Conservation (phyloP, 2,113 vertebrate species). For the Cyprinodon brontotheroides region DNA sequence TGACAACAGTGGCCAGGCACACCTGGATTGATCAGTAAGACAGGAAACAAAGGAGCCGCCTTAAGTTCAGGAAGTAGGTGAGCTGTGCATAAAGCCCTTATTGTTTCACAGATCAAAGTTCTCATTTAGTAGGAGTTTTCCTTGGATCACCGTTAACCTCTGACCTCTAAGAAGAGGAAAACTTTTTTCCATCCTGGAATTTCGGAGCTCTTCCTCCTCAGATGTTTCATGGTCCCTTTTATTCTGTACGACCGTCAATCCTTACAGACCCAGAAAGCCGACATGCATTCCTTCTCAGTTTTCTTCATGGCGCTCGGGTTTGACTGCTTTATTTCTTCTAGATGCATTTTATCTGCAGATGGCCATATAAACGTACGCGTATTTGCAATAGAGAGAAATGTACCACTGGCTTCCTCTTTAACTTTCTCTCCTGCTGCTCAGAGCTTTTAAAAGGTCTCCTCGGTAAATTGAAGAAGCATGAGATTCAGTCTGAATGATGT, state of each 20-base stretch:
- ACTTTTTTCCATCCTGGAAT: too few species aligned
- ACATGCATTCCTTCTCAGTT: constrained; percentile 3
- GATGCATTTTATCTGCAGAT: too few species aligned
- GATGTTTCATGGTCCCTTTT: background rate
- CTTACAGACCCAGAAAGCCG: background rate
- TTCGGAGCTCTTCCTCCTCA: background rate
- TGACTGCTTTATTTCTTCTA: too few species aligned
- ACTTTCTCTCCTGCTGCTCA: background rate
- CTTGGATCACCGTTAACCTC: constrained; percentile 7
- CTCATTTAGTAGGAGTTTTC: background rate
- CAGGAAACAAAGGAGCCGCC: too few species aligned
- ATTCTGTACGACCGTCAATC: background rate
- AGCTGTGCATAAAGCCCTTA: too few species aligned
- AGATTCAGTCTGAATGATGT: background rate
- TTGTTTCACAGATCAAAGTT: background rate
- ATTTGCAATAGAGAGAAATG: background rate
- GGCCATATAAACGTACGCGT: too few species aligned
- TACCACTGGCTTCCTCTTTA: background rate
- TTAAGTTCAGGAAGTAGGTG: too few species aligned
- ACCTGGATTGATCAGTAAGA: too few species aligned
- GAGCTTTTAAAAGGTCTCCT: background rate
- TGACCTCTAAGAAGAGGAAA: constrained; percentile 7
- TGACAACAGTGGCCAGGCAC: too few species aligned
- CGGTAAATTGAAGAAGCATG: background rate
- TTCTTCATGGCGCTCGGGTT: too few species aligned